Conservation (phyloP, 2,113 vertebrate species). For the Piprites chloris region DNA sequence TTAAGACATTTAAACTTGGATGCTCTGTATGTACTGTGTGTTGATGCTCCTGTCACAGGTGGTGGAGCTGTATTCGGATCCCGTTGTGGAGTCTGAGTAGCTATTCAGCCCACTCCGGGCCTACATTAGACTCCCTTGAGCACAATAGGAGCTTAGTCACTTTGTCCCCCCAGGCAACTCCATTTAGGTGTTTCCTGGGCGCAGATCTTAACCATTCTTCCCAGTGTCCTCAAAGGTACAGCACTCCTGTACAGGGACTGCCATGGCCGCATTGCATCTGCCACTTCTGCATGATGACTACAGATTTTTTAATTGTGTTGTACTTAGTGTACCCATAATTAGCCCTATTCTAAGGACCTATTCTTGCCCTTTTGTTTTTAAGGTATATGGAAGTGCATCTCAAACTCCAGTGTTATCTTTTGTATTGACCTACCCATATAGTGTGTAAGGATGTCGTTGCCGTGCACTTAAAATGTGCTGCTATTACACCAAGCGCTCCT, state of each 20-base stretch:
- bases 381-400: not conserved
- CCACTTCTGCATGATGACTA: not conserved
- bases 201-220: not conserved
- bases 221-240: not conserved
- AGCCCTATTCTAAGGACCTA: not conserved
- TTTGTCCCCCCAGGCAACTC: not conserved
- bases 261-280: not conserved
- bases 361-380: not conserved
- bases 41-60: accelerated
- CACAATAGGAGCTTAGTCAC: not conserved
- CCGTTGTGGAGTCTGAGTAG: not conserved
- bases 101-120: accelerated
- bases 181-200: not conserved
- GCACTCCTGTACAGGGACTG: not conserved
- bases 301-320: not conserved
- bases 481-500: not conserved
- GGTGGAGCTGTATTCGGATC: not conserved
- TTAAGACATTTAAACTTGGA: not conserved
- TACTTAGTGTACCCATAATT: not conserved
- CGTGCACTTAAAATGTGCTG: accelerated
- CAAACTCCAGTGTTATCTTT: not conserved
- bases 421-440: not conserved
- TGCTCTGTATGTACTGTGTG: not conserved
- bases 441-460: not conserved
- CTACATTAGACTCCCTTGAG: not conserved